Evolutionary conservation across 2,797 vertebrate species (phyloP), one percentile per base, ranked within the genome.

Genomic region (Carduelis carduelis): DNA sequence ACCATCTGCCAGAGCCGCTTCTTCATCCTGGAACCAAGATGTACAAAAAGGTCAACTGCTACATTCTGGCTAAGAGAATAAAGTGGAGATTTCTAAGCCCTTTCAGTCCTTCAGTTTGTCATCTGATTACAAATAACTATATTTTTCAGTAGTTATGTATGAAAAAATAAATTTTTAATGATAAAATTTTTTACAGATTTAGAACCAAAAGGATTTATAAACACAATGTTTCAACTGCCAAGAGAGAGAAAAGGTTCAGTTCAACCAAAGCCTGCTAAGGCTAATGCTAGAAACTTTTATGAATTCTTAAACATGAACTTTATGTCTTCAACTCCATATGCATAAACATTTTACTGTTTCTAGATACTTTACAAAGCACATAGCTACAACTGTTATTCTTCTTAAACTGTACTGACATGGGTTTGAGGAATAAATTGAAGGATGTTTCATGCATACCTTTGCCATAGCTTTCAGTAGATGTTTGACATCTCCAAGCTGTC

Each of bases 381-480:
- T 6, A 44, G 8, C 24, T 55, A 35, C 7, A 75, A 35, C 8
- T 7, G 26, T 44, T 57, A 41, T 28, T 61, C 43, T 82, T 52
- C 57, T 81, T 66, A 16, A 90, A 61, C 27, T 44, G 7, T 23
- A 63, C 11, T 53, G 27, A 22, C 32, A 21, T 8, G 9, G 16
- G 30, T n/a, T 65, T 57, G n/a, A 87, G 22, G 2, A 83, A 55
- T 37, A 66, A 70, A 61, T 14, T 3, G 8, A 28, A 47, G 5
- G 2, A 52, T 6, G 15, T 70, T 81, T 59, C n/a, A 49, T 56
- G 12, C 26, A 53, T 96, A 99, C 99, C 99, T 99, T 99, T 47
- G 99, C 99, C 99, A 99, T 99, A 91, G 99, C 99, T 95, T 99
- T 98, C 63, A 99, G 98, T 39, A 99, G 98, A 97, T 99, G 99